A percentile compares a stretch with the other conserved stretches of the same genome.
Evolutionary conservation across 2,113 vertebrate species (phyloP).

Genomic region (Casuarius casuarius): DNA sequence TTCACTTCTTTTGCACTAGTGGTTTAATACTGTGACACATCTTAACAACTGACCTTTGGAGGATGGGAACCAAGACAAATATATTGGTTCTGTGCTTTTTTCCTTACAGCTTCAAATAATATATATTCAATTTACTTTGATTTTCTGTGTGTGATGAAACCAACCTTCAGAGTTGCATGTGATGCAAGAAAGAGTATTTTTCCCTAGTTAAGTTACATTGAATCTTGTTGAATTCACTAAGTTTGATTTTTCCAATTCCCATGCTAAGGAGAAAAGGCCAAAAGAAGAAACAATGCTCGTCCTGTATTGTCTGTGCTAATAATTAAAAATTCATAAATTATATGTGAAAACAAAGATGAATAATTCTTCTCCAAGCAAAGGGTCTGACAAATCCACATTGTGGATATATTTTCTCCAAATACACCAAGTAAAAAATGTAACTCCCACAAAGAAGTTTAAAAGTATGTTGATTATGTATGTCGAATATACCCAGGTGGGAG

Average conservation of each 20-base stretch:
- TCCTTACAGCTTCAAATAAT: not conserved
- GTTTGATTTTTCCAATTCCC: not conserved
- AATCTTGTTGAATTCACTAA: not conserved
- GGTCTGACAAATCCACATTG: not conserved
- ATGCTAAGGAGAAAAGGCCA: not conserved
- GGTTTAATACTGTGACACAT: not conserved
- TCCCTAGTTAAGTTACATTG: not conserved
- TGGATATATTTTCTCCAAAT: not conserved
- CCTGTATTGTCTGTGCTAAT: not conserved
- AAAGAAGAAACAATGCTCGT: not conserved
- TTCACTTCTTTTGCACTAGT: not conserved
- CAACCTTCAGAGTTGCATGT: not conserved
- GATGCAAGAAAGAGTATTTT: not conserved
- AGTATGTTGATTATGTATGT: not conserved
- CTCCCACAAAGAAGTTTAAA: not conserved
- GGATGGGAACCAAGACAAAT: not conserved
- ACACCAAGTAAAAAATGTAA: not conserved
- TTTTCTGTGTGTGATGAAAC: constrained; percentile 5
- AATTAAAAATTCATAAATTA: constrained; percentile 17
- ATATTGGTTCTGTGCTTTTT: not conserved
- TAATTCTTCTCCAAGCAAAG: not conserved
- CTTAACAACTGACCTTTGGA: not conserved
- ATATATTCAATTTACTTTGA: not conserved
- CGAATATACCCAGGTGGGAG: not conserved
- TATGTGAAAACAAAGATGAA: not conserved